Base-by-base conservation (phyloP, 2,113 vertebrate genomes). In the Fulica atra region DNA sequence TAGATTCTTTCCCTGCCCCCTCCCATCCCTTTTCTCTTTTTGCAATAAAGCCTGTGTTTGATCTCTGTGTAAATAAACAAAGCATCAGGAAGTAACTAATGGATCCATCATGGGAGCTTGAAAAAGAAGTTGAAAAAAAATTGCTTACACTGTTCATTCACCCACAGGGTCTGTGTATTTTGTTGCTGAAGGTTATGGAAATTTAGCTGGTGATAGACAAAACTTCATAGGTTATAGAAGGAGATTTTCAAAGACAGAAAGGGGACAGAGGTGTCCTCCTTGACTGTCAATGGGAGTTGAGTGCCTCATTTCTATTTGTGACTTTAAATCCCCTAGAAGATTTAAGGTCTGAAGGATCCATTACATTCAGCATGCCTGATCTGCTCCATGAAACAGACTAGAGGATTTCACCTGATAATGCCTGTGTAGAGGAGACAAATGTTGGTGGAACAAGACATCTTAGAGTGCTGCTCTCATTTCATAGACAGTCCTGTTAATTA, bases 31-130 rank as follows among this genome's bases (percentile, higher is more conserved):
- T 61, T 92, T 91, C 71, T 74, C 53, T 85, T 61, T n/a, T 91
- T 57, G 72, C 28, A 92, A 66, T 74, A 72, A 91, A 88, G 81
- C 51, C 31, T 66, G 5, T 54, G 56, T 94, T 92, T 96, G 73
- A 95, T 95, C 68, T 96, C 31, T 59, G 25, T 89, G 64, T 95
- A 72, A 97, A 95, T 76, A 97, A 92, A 89, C 7, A 33, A 93
- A 91, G 40, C n/a, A 86, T 93, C 81, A 64, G 88, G 85, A 96
- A 96, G 74, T 85, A 94, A 96, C 74, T 93, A 95, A 96, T 86
- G 91, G 35, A 95, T 84, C 65, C 64, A 92, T 72, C 71, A 90
- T 48, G 48, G 51, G 42, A 96, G 78, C 72, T 82, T 89, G 53
- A 93, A 94, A 94, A 86, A 89, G 84, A 96, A 92, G 68, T 69